phyloP scores from a whole-genome alignment of 2,888 invertebrate species.

The Rugalucina vietnamica region DNA sequence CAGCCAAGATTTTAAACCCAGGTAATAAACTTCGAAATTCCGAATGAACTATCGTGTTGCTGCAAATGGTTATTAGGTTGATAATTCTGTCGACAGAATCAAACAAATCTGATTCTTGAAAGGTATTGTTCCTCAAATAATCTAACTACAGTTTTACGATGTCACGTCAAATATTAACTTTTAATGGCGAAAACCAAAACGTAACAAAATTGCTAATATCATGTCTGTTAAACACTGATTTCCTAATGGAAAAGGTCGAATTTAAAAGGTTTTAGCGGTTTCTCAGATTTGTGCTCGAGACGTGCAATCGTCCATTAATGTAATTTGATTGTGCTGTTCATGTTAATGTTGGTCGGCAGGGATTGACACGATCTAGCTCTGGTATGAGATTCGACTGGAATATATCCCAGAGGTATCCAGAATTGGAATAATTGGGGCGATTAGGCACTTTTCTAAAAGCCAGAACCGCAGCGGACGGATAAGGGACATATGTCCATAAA shows the following conservation, averaged over 20 bases:
- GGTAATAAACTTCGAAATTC: too few species aligned
- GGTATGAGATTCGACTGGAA: background rate
- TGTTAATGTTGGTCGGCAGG: constrained; percentile 31
- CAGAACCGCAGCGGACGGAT: constrained; percentile 7
- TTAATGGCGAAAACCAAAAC: background rate
- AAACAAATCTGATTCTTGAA: background rate
- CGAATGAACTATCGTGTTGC: too few species aligned
- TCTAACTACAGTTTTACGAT: background rate
- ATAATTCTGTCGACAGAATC: background rate
- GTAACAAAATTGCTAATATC: background rate
- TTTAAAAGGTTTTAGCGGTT: constrained; percentile 14
- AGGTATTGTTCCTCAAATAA: background rate
- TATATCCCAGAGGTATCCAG: background rate
- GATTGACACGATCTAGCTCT: background rate
- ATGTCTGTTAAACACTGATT: background rate
- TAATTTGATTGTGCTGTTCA: constrained; percentile 41
- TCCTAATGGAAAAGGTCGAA: background rate
- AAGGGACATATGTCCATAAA: constrained; percentile 12
- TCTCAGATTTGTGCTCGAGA: constrained; percentile 5
- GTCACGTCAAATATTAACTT: background rate
- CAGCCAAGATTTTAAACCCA: too few species aligned
- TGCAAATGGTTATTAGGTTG: background rate
- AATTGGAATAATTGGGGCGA: constrained; percentile 4
- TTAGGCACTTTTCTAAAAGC: background rate
- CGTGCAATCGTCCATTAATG: constrained; percentile 32